Conservation (phyloP, 2,888 invertebrate species). For the Onthophagus sagittarius region DNA sequence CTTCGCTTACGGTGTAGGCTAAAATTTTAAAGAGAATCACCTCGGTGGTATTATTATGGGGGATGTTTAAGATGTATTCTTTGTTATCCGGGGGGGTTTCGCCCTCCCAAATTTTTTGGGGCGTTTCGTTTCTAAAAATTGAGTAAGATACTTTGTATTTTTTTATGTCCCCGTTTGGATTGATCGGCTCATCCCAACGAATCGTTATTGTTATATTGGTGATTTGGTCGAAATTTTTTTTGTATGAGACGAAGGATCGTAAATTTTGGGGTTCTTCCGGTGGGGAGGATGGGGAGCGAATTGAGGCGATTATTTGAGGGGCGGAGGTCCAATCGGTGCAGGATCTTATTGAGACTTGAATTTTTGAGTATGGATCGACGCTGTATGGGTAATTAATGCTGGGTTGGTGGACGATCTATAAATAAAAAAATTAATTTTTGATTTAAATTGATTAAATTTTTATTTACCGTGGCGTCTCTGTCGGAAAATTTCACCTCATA, state of each 20-base stretch:
- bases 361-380: slow-evolving; percentile 64
- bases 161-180: slow-evolving; percentile 69
- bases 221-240: slow-evolving; percentile 32
- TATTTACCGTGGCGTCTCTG: slow-evolving; percentile 51
- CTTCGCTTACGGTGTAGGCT: slow-evolving; percentile 73
- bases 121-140: slow-evolving; percentile 52
- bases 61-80: slow-evolving; percentile 58
- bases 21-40: slow-evolving; percentile 72
- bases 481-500: slow-evolving; percentile 72
- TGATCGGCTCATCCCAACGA: slow-evolving; percentile 76
- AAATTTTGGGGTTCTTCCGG: slow-evolving; percentile 72
- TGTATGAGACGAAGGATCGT: slow-evolving; percentile 67
- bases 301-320: slow-evolving; percentile 55
- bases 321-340: slow-evolving; percentile 86
- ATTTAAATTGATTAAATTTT: background rate
- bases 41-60: slow-evolving; percentile 55
- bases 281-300: slow-evolving; percentile 75
- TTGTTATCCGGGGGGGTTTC: slow-evolving; percentile 40
- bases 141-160: slow-evolving; percentile 73
- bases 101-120: slow-evolving; percentile 39
- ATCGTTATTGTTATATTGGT: slow-evolving; percentile 57
- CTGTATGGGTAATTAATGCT: slow-evolving; percentile 53
- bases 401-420: slow-evolving; percentile 54
- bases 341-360: slow-evolving; percentile 73
- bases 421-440: slow-evolving; percentile 11